These are phyloP conservation scores for Popillia japonica DNA, from an alignment of 1,140 invertebrate genomes.

Conservation along the genomic window DNA sequence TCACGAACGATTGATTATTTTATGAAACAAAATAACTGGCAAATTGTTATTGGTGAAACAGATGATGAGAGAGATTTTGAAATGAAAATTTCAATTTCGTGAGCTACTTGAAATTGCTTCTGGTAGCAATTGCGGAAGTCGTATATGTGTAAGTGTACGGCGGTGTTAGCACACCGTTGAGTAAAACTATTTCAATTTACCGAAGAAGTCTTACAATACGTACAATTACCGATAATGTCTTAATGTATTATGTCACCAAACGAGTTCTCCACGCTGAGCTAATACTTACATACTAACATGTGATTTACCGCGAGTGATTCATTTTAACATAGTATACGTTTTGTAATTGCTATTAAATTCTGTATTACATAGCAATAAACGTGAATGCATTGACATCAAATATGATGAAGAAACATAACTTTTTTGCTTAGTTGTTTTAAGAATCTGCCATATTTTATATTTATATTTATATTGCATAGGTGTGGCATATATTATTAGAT, in stretches of 20 bases:
- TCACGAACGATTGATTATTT: constrained; percentile 11
- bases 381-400: background rate
- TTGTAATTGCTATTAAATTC: background rate
- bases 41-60: background rate
- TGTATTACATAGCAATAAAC: background rate
- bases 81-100: constrained; percentile 15
- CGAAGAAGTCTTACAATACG: background rate
- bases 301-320: background rate
- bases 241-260: background rate
- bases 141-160: background rate
- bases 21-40: background rate
- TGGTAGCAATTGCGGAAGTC: background rate
- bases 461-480: too few species aligned
- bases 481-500: too few species aligned
- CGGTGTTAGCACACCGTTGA: background rate
- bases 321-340: background rate
- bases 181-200: background rate
- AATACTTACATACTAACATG: background rate
- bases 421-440: too few species aligned
- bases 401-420: background rate
- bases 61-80: background rate
- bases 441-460: too few species aligned
- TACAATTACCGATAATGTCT: constrained; percentile 10
- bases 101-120: background rate
- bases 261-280: background rate